Percentiles rank a stretch among this genome's conserved stretches.
phyloP scores from a whole-genome alignment of 1,140 invertebrate genomes.

The Choristoneura fumiferana region DNA sequence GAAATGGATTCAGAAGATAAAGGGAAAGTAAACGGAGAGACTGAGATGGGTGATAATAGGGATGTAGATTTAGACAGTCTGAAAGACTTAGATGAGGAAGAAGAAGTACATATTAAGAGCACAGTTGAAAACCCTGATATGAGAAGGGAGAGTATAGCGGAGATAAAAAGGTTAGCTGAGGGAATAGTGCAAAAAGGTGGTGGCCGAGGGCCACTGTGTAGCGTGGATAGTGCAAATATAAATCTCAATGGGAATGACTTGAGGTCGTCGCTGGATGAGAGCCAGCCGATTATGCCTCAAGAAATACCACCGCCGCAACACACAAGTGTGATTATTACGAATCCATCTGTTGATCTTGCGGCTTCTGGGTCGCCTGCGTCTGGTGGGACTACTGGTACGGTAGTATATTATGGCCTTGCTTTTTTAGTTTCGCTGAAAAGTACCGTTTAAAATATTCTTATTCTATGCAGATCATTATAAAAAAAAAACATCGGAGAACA shows the following conservation, averaged over 20 bases:
- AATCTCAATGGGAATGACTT: slow-evolving; percentile 60
- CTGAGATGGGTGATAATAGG: slow-evolving; percentile 57
- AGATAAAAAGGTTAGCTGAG: slow-evolving; percentile 73
- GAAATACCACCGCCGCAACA: slow-evolving; percentile 47
- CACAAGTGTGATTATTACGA: slow-evolving; percentile 83
- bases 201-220: slow-evolving; percentile 59
- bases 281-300: slow-evolving; percentile 23
- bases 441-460: too few species aligned
- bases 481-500: too few species aligned
- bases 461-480: too few species aligned
- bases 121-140: slow-evolving; percentile 68
- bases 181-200: slow-evolving; percentile 69
- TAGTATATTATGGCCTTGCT: neutral
- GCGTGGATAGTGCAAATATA: slow-evolving; percentile 63
- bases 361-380: slow-evolving; percentile 64
- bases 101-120: slow-evolving; percentile 62
- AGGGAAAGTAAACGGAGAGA: slow-evolving; percentile 65
- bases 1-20: slow-evolving; percentile 69
- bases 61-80: slow-evolving; percentile 60
- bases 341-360: slow-evolving; percentile 82
- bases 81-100: slow-evolving; percentile 56
- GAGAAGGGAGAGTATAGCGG: slow-evolving; percentile 69
- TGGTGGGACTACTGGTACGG: slow-evolving; percentile 61
- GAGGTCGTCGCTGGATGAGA: slow-evolving; percentile 51
- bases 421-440: too few species aligned